These are phyloP conservation scores for Microctonus aethiopoides DNA, from an alignment of 2,888 invertebrate genomes.

Conservation along the genomic window DNA sequence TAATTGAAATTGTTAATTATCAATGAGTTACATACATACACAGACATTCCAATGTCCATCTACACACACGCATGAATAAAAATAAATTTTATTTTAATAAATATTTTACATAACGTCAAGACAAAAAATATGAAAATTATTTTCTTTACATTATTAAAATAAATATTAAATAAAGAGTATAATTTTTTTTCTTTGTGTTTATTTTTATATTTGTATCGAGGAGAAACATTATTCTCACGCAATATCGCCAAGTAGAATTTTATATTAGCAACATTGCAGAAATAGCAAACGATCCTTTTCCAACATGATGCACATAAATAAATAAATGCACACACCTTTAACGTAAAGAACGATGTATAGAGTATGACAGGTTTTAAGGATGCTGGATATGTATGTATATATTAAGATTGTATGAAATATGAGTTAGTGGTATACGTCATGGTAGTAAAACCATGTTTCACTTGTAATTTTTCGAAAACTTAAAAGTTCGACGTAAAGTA, in stretches of 20 bases:
- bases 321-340: no score
- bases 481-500: conserved; percentile 27
- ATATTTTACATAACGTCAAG: no score
- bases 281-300: background rate
- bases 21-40: no score
- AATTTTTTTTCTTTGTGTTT: background rate
- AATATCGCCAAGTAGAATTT: conserved; percentile 6
- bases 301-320: background rate
- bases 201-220: background rate
- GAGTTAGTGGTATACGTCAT: conserved; percentile 24
- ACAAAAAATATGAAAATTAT: no score
- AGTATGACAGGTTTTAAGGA: conserved; percentile 27
- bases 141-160: no score
- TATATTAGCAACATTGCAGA: conserved; percentile 17
- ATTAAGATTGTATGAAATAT: conserved; percentile 31
- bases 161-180: no score
- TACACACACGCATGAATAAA: no score
- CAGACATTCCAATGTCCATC: no score
- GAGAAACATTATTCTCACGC: conserved; percentile 6
- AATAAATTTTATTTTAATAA: no score
- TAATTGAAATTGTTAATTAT: conserved; percentile 16
- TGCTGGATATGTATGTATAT: background rate
- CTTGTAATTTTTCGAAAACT: conserved; percentile 28
- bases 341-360: conserved; percentile 20
- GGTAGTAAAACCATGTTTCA: conserved; percentile 34